Evolutionary conservation across 2,797 vertebrate species (phyloP).

Genomic region (Ptychobarbus kaznakovi): DNA sequence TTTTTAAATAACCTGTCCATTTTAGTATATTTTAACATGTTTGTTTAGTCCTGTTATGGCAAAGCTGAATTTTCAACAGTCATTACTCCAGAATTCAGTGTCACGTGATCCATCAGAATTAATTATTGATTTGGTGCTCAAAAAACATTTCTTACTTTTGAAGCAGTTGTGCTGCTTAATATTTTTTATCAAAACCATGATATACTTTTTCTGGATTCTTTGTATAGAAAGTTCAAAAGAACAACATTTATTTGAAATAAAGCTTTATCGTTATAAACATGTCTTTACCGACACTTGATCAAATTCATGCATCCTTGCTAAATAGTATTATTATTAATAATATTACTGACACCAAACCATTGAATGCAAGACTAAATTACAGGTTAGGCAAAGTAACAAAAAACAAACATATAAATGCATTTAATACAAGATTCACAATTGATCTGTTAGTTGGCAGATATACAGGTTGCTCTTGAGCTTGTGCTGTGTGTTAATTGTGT

Average conservation of each 20-base stretch:
- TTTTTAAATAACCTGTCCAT: neutral
- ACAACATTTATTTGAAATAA: neutral
- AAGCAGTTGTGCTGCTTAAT: neutral
- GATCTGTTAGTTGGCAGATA: neutral
- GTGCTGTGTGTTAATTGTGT: neutral
- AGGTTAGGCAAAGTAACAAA: neutral
- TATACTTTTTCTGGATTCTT: neutral
- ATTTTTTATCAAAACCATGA: neutral
- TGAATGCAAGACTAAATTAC: conserved; percentile 3
- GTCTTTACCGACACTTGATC: neutral
- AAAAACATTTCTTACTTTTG: neutral
- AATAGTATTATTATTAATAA: neutral
- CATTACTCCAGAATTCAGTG: too few species aligned
- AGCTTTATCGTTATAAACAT: neutral
- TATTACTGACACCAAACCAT: neutral
- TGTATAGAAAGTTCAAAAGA: neutral
- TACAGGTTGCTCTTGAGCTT: conserved; percentile 55
- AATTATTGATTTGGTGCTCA: neutral
- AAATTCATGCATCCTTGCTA: neutral
- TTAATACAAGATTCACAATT: neutral
- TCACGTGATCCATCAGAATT: neutral
- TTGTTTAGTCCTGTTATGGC: neutral
- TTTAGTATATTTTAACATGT: neutral
- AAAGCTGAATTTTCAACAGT: neutral
- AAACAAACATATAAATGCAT: neutral